Evolutionary conservation across 2,113 vertebrate species (phyloP), one percentile per base, ranked within the genome.

Genomic region (Zootoca vivipara): DNA sequence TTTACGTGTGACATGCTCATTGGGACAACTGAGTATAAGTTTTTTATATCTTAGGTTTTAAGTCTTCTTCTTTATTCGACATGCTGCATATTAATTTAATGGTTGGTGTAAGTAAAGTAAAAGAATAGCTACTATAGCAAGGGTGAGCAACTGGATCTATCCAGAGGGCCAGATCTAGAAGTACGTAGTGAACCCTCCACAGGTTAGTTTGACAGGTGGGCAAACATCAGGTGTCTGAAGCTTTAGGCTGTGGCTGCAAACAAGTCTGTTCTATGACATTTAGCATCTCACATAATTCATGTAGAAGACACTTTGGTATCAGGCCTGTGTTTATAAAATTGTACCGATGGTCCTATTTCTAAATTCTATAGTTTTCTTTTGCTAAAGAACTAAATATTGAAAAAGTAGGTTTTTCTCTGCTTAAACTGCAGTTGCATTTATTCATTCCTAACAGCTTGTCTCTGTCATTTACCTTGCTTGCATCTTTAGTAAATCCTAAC

Each of bases 381-480:
- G 26, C 24, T 83, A 52, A 77, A 8, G 22, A 28, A 65, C 35
- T 90, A 92, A 77, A 91, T 94, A 90, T 92, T 94, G 89, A 87
- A 95, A 92, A 93, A 80, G 82, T 20, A 69, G 22, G 16, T 12
- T 9, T 58, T 42, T 85, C 82, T 84, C 65, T 89, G 90, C 90
- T 87, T 91, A 85, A 56, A 58, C 24, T 85, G 90, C 90, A 80
- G 26, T 77, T 85, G 58, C 70, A 77, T 85, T 83, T 84, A 91
- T 90, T 35, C 94, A 88, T 81, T 93, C 18, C 92, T 94, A 93
- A 91, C 88, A 91, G 93, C 94, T 95, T 95, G 85, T 80, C 91
- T 93, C 94, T 91, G 92, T 85, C 87, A 62, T 91, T 94, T 1
- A 16, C 91, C 92, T 95, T 86, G 42, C 75, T 28, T 64, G 82